Percentiles rank a stretch among this genome's conserved stretches.
Conservation (phyloP, 2,113 vertebrate species). For the Pseudonaja textilis region DNA sequence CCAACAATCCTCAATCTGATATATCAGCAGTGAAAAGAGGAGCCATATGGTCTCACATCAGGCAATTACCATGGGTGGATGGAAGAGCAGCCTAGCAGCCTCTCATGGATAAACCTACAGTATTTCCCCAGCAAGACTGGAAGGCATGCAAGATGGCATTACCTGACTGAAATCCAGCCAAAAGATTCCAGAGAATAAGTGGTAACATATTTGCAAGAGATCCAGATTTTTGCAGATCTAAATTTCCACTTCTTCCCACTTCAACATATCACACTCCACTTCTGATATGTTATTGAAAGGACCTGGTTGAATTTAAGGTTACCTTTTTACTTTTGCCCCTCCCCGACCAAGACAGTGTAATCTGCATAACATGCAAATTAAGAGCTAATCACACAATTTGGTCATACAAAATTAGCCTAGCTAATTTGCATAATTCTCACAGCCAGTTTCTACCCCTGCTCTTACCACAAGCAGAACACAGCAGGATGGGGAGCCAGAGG, state of each 20-base stretch:
- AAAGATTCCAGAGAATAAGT: not conserved
- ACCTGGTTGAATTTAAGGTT: not conserved
- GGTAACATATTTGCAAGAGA: too few relatives aligned
- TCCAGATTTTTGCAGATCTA: not conserved
- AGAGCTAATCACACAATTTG: constrained; percentile 31
- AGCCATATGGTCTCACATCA: not conserved
- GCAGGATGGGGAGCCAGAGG: constrained; percentile 11
- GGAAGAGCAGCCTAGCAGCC: not conserved
- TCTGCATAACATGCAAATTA: constrained; percentile 31
- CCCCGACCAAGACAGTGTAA: not conserved
- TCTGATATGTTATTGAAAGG: not conserved
- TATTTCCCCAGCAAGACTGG: not conserved
- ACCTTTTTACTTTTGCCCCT: not conserved
- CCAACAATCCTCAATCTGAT: not conserved
- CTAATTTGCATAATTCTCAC: constrained; percentile 26
- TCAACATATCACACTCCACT: not conserved
- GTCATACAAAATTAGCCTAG: constrained; percentile 22
- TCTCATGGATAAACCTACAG: not conserved
- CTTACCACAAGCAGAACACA: constrained; percentile 9
- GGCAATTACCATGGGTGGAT: not conserved
- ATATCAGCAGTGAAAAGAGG: not conserved
- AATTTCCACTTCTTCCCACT: not conserved
- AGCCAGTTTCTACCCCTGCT: constrained; percentile 13
- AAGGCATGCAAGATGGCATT: not conserved
- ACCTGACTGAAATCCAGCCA: not conserved